Percentiles rank a stretch among this genome's conserved stretches.
Conservation (phyloP, 2,888 invertebrate genomes). For the Celastrina argiolus region DNA sequence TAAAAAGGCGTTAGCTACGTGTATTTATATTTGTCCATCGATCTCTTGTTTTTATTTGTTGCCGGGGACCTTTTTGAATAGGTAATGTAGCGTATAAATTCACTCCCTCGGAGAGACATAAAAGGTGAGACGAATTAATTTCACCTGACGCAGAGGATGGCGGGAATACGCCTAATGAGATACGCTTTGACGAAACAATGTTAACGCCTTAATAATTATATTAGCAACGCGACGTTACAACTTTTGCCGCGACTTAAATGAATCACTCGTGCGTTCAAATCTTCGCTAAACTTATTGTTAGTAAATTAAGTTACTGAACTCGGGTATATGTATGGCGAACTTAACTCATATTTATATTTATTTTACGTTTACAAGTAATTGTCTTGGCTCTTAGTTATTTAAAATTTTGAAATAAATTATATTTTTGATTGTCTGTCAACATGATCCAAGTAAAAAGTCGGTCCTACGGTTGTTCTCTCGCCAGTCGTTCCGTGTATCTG, state of each 20-base stretch:
- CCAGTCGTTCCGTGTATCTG: too few relatives aligned
- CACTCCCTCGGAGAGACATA: constrained; percentile 45
- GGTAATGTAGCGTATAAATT: constrained; percentile 71
- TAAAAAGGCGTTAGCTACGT: constrained; percentile 5
- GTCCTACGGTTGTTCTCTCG: too few relatives aligned
- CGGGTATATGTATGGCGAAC: too few relatives aligned
- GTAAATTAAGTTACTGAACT: background rate
- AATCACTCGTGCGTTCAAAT: background rate
- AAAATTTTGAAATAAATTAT: too few relatives aligned
- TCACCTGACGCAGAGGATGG: constrained; percentile 63
- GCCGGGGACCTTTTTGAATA: constrained; percentile 67
- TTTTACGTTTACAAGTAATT: too few relatives aligned
- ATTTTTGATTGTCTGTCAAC: too few relatives aligned
- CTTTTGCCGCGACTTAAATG: constrained; percentile 7
- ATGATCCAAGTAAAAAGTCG: too few relatives aligned
- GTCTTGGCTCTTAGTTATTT: too few relatives aligned
- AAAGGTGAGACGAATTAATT: constrained; percentile 71
- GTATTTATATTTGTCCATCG: constrained; percentile 33
- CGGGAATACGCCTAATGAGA: constrained; percentile 59
- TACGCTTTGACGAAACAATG: constrained; percentile 34
- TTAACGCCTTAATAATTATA: constrained; percentile 7
- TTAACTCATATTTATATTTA: too few relatives aligned
- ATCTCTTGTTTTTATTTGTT: constrained; percentile 60
- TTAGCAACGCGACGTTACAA: constrained; percentile 10
- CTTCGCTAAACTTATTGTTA: background rate